Conservation (phyloP, 64 coral and sea anemone genomes). For the Montipora cactus region DNA sequence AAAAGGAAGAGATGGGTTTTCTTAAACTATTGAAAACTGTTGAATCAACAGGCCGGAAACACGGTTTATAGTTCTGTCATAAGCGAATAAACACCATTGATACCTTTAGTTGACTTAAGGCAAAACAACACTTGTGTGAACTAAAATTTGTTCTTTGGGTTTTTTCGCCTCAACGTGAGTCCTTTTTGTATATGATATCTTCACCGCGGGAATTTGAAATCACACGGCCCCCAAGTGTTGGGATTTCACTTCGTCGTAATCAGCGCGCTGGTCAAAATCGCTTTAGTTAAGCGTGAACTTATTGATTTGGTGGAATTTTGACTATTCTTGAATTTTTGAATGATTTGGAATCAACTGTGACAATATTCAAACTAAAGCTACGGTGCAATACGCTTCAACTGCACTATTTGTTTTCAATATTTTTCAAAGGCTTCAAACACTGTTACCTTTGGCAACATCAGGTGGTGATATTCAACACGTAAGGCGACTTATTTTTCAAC, state of each 20-base stretch:
- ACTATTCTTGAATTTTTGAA: neutral
- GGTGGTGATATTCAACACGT: neutral
- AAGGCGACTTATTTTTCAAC: neutral
- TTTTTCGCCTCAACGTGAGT: slow-evolving; percentile 27
- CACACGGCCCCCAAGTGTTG: neutral
- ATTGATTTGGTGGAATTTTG: neutral
- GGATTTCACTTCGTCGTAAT: too few relatives aligned
- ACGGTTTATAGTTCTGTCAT: slow-evolving; percentile 23
- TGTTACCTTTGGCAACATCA: neutral
- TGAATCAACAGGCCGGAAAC: slow-evolving; percentile 18
- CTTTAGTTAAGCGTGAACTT: neutral
- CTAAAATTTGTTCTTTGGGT: slow-evolving; percentile 15
- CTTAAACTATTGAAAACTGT: slow-evolving; percentile 15
- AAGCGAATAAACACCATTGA: slow-evolving; percentile 39
- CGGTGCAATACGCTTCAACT: neutral
- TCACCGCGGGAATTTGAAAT: neutral
- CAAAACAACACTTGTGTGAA: slow-evolving; percentile 27
- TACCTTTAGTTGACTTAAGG: slow-evolving; percentile 16
- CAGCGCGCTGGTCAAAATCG: neutral
- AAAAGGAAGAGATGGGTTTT: neutral
- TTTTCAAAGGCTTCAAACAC: neutral
- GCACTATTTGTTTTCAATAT: neutral
- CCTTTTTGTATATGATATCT: slow-evolving; percentile 24
- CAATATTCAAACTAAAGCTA: neutral
- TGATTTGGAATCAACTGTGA: neutral